Evolutionary conservation across 1,140 invertebrate species (phyloP).

Genomic region (Drosophila yakuba): DNA sequence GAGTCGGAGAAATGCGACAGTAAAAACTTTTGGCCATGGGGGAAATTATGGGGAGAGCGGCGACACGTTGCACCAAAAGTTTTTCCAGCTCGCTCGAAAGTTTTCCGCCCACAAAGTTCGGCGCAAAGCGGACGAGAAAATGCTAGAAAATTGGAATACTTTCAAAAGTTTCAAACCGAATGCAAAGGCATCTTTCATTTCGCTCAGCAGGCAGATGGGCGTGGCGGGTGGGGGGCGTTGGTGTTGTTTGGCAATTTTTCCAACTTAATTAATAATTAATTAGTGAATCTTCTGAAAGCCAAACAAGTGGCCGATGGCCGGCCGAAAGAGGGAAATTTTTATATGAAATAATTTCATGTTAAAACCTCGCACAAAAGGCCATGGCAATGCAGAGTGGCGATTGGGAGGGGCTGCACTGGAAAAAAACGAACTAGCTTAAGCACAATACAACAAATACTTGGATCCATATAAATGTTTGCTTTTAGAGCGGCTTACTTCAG

Average conservation of each 20-base stretch:
- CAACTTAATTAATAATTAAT: constrained; percentile 82
- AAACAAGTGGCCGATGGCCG: constrained; percentile 58
- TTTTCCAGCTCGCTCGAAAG: constrained; percentile 42
- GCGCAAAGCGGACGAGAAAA: constrained; percentile 48
- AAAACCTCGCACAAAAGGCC: constrained; percentile 65
- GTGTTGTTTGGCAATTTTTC: constrained; percentile 46
- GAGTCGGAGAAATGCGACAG: constrained; percentile 73
- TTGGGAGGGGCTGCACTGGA: background rate
- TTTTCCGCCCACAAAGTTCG: constrained; percentile 54
- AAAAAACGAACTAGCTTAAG: background rate
- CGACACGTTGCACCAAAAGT: constrained; percentile 77
- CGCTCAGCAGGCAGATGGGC: constrained; percentile 7
- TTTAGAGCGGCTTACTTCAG: background rate
- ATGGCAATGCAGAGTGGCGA: constrained; percentile 14
- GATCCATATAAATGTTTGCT: too few species aligned
- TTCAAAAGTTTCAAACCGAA: constrained; percentile 63
- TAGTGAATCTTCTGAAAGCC: constrained; percentile 73
- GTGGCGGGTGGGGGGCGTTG: background rate
- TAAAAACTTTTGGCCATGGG: constrained; percentile 65
- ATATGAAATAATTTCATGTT: constrained; percentile 71
- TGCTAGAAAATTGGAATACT: constrained; percentile 79
- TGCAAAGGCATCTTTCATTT: constrained; percentile 29
- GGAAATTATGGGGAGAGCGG: constrained; percentile 31
- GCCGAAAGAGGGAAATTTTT: constrained; percentile 44
- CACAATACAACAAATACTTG: too few species aligned